Base-by-base conservation (phyloP, 2,888 invertebrate species). In the Eurytoma adleriae region DNA sequence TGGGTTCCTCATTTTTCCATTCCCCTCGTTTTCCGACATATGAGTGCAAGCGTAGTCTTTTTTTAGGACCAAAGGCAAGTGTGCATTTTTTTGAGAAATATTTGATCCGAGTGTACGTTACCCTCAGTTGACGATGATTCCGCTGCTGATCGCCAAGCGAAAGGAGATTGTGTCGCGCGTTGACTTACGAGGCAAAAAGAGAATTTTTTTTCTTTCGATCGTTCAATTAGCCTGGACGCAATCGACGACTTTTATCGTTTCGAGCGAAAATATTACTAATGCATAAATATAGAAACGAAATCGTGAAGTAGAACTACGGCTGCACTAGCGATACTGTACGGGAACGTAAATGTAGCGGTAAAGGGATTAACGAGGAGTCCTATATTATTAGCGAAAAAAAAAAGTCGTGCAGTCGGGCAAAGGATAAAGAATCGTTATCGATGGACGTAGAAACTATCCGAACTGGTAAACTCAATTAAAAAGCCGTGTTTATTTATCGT, bases 261-360 rank as follows among this genome's bases (percentile, higher is more conserved):
- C 7, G 66, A 67, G 52, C 59, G n/a, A 27, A 40, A 40, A 40
- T 40, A 24, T 27, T 66, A 67, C 67, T 24, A 54, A 64, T 56
- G 52, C 71, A 71, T 78, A 62, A 73, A 78, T 73, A 62, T 52
- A 67, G 27, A 52, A 78, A 67, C 48, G 52, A 68, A 78, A 78
- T 73, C 30, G 57, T 71, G 67, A 78, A 30, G 78, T 67, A 72
- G 71, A 78, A 54, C 64, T 52, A 72, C 73, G 50, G 68, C 40
- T 73, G 66, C 61, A 73, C 54, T 68, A 73, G 61, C 50, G 57
- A 56, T 10, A 40, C 7, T 30, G 24, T 68, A 78, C 61, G 54
- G 62, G 50, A 68, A 73, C 50, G 61, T 73, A 73, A 72, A 73
- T 68, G 73, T 78, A 78, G 73, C 54, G 27, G 68, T 73, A 56